Conservation (phyloP, 2,888 invertebrate species). For the Automeris io region DNA sequence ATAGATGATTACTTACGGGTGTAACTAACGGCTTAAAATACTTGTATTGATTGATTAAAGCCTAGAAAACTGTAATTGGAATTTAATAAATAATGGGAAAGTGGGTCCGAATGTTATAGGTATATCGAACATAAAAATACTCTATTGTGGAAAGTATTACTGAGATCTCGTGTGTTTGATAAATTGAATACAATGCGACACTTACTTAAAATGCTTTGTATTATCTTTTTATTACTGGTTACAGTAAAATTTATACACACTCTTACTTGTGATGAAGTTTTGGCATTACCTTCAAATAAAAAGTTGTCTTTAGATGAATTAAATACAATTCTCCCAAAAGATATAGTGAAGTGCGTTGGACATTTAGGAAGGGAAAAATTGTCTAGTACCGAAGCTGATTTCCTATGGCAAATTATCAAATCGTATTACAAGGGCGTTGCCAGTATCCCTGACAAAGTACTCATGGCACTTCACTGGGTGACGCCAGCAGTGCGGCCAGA, state of each 20-base stretch:
- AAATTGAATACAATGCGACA: background rate
- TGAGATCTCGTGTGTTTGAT: background rate
- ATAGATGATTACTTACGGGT: too few species aligned
- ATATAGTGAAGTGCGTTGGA: conserved; percentile 48
- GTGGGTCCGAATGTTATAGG: too few species aligned
- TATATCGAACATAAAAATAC: too few species aligned
- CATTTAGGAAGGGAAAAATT: conserved; percentile 49
- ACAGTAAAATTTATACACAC: conserved; percentile 12
- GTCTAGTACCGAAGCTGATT: conserved; percentile 36
- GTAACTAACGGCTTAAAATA: too few species aligned
- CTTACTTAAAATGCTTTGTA: conserved; percentile 7
- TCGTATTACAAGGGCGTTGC: conserved; percentile 39
- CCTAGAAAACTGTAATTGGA: too few species aligned
- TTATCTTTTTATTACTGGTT: conserved; percentile 4
- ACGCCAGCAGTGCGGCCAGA: conserved; percentile 59
- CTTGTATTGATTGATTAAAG: too few species aligned
- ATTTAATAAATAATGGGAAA: too few species aligned
- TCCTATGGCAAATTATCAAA: conserved; percentile 54
- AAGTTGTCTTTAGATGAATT: conserved; percentile 32
- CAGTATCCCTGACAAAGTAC: conserved; percentile 57
- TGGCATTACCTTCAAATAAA: conserved; percentile 31
- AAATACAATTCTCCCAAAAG: conserved; percentile 36
- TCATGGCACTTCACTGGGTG: conserved; percentile 63
- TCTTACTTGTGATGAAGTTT: conserved; percentile 42
- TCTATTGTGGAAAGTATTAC: too few species aligned